phyloP scores from a whole-genome alignment of 2,888 invertebrate genomes.

The Caenorhabditis uteleia region DNA sequence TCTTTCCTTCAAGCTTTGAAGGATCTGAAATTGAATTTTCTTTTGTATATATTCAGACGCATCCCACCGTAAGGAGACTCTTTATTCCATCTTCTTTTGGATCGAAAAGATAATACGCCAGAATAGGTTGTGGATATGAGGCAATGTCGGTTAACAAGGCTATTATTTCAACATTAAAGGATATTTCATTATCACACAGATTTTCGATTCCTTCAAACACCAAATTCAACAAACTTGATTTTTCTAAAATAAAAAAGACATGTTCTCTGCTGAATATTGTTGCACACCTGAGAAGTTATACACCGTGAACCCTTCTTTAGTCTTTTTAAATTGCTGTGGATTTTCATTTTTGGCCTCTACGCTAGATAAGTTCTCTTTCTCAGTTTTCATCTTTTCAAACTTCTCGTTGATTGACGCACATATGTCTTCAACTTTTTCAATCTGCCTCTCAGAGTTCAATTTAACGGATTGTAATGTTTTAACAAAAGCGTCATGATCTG shows the following conservation, averaged over 20 bases:
- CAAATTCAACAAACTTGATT: constrained; percentile 31
- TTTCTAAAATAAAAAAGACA: constrained; percentile 14
- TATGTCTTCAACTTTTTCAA: too few relatives aligned
- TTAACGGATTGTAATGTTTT: too few relatives aligned
- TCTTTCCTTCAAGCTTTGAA: constrained; percentile 83
- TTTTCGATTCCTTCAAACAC: constrained; percentile 39
- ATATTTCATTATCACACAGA: constrained; percentile 37
- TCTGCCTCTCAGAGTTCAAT: too few relatives aligned
- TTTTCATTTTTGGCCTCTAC: too few relatives aligned
- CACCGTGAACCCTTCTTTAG: constrained; percentile 26
- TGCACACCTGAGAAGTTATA: constrained; percentile 18
- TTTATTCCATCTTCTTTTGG: constrained; percentile 23
- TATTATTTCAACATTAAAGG: constrained; percentile 53
- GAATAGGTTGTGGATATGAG: constrained; percentile 85
- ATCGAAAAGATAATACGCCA: constrained; percentile 86
- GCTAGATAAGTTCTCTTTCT: too few relatives aligned
- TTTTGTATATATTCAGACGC: background rate
- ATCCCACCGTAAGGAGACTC: constrained; percentile 15
- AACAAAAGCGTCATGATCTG: constrained; percentile 18
- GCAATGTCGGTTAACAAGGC: constrained; percentile 85
- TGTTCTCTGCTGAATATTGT: background rate
- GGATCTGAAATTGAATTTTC: constrained; percentile 74
- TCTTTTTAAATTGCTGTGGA: constrained; percentile 3
- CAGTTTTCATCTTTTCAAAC: constrained; percentile 18
- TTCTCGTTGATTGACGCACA: too few relatives aligned